A percentile compares a stretch with the other conserved stretches of the same genome.
Evolutionary conservation across 2,113 vertebrate species (phyloP).

Genomic region (Neolamprologus toae): DNA sequence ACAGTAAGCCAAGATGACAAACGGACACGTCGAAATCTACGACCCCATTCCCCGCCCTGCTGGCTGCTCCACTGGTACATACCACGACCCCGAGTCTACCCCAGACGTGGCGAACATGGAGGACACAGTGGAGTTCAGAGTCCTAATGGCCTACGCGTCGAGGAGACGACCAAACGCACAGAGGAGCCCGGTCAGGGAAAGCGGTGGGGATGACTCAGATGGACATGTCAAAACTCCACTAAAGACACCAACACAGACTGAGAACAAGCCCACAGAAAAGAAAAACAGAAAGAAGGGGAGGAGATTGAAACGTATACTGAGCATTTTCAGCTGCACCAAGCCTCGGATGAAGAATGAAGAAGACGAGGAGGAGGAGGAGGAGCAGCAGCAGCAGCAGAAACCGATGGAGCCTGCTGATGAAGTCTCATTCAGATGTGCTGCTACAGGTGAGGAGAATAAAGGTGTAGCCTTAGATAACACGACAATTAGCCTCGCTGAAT

Average conservation of each 20-base stretch:
- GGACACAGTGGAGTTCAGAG: constrained; percentile 37
- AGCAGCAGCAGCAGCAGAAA: rapidly evolving
- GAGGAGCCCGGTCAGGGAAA: rapidly evolving
- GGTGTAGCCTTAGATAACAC: background rate
- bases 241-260: background rate
- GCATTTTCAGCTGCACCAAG: constrained; percentile 18
- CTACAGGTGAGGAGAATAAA: background rate
- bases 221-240: background rate
- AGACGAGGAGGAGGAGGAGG: rapidly evolving
- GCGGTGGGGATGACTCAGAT: rapidly evolving
- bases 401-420: rapidly evolving
- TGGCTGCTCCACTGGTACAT: background rate
- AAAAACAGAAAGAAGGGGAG: background rate
- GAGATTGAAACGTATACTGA: rapidly evolving
- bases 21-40: background rate
- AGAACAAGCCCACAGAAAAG: background rate
- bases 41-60: background rate
- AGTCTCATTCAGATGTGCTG: rapidly evolving
- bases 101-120: background rate
- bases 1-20: constrained; percentile 25
- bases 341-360: background rate
- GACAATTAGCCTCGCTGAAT: background rate
- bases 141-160: constrained; percentile 50
- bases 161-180: background rate
- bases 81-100: background rate